Evolutionary conservation across 1,140 invertebrate species (phyloP).

Genomic region (Colletes latitarsis): DNA sequence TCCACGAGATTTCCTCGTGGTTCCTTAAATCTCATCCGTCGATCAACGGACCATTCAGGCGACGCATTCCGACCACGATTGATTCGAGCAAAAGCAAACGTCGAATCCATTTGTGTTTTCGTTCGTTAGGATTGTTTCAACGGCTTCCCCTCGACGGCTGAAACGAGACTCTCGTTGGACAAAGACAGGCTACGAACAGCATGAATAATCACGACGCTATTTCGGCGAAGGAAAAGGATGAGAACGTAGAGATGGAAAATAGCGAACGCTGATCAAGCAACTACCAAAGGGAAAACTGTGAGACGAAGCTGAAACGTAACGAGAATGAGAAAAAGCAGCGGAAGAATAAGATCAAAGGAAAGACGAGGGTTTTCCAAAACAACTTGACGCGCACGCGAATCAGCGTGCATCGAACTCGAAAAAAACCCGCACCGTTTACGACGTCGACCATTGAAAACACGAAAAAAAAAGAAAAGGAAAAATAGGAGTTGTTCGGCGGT

Average conservation of each 20-base stretch:
- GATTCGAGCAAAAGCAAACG: constrained; percentile 5
- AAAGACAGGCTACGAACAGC: not conserved
- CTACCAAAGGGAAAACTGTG: not conserved
- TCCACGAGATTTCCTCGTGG: no score
- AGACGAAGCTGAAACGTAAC: not conserved
- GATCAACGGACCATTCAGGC: no score
- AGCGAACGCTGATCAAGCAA: constrained; percentile 1
- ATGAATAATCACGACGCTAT: constrained; percentile 16
- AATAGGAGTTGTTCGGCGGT: no score
- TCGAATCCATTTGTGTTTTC: not conserved
- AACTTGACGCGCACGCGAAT: no score
- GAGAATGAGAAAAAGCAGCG: not conserved
- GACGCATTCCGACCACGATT: no score
- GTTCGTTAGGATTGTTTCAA: constrained; percentile 2
- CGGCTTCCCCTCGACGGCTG: not conserved
- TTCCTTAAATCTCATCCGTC: no score
- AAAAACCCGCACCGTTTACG: no score
- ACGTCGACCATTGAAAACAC: no score
- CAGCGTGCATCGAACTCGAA: not conserved
- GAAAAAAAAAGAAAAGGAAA: no score
- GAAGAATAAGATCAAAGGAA: not conserved
- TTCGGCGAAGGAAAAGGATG: not conserved
- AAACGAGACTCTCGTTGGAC: constrained; percentile 5
- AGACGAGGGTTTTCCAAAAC: no score
- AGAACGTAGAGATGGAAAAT: not conserved